Percentiles rank a stretch among this genome's conserved stretches.
These are phyloP conservation scores for Sebastes jordani DNA, from an alignment of 2,797 vertebrate species.

Conservation along the genomic window DNA sequence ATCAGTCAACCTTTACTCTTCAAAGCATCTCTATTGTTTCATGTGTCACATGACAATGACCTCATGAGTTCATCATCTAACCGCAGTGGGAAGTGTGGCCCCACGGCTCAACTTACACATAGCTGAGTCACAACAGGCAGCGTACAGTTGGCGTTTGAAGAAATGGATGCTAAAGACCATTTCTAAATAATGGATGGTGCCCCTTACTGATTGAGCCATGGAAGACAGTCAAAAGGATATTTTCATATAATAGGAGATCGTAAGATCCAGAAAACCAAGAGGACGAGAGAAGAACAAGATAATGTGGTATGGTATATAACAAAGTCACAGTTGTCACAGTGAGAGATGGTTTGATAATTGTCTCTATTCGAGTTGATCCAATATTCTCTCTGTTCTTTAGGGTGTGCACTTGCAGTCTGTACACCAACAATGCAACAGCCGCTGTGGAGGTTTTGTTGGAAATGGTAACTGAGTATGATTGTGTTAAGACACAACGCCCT, in stretches of 20 bases:
- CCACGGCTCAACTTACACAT: background rate
- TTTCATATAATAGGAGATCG: background rate
- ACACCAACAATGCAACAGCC: background rate
- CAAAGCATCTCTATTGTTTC: background rate
- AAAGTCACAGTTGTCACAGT: background rate
- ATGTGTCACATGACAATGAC: background rate
- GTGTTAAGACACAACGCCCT: background rate
- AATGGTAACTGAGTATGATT: background rate
- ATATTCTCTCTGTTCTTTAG: background rate
- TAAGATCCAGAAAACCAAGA: background rate
- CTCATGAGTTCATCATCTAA: background rate
- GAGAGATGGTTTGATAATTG: background rate
- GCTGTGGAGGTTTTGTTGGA: background rate
- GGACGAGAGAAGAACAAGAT: background rate
- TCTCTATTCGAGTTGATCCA: background rate
- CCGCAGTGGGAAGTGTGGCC: background rate
- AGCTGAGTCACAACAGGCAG: background rate
- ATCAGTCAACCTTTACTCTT: background rate
- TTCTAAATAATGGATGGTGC: background rate
- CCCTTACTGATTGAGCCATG: background rate
- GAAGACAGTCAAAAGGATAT: background rate
- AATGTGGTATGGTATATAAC: background rate
- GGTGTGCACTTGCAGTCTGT: too few relatives aligned
- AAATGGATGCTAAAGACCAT: background rate
- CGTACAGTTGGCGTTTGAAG: background rate